These are phyloP conservation scores for Marmota flaviventris DNA, from an alignment of 2,113 vertebrate genomes.

Conservation along the genomic window DNA sequence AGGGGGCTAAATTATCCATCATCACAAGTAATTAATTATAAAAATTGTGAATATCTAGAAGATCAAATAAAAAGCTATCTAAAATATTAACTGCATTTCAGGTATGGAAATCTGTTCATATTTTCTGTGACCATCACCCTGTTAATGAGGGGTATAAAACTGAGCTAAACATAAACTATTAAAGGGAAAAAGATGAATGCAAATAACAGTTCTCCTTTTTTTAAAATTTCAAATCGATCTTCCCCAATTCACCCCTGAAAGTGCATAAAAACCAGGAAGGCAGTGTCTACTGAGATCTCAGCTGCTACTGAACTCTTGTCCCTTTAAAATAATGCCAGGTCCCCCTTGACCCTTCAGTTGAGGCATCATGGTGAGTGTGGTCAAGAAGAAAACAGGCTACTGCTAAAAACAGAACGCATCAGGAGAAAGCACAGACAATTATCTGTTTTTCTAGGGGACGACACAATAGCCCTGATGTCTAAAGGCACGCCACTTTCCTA, in stretches of 20 bases:
- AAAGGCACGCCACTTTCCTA: not conserved
- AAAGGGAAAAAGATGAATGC: not conserved
- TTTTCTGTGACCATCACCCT: not conserved
- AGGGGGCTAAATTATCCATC: constrained; percentile 2
- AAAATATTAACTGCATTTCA: constrained; percentile 20
- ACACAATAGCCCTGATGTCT: not conserved
- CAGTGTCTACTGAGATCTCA: not conserved
- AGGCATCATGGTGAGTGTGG: not conserved
- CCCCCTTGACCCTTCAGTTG: not conserved
- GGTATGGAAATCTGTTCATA: not conserved
- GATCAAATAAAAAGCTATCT: not conserved
- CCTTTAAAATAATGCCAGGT: not conserved
- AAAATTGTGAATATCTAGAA: not conserved
- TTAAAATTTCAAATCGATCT: not conserved
- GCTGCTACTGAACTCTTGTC: not conserved
- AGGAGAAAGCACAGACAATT: not conserved
- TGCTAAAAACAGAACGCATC: not conserved
- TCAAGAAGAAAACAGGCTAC: not conserved
- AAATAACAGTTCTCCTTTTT: not conserved
- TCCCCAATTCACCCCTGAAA: not conserved
- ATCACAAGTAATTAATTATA: constrained; percentile 38
- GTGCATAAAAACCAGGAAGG: not conserved
- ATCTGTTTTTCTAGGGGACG: not conserved
- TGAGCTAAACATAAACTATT: constrained; percentile 19
- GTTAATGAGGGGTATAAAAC: not conserved